phyloP scores from a whole-genome alignment of 2,888 invertebrate genomes.

The Ctena decussata region DNA sequence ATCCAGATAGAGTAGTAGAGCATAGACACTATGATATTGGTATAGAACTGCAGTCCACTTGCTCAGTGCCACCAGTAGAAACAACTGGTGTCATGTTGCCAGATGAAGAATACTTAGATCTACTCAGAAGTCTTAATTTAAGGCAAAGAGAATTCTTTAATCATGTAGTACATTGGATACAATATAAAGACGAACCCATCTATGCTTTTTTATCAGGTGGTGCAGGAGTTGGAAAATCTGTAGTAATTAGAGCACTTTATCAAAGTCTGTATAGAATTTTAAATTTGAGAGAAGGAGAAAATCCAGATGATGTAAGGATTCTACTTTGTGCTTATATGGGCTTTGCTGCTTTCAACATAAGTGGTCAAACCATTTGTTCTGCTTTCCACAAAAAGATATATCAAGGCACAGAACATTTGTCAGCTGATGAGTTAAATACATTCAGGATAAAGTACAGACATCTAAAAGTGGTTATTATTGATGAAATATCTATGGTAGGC shows the following conservation, averaged over 20 bases:
- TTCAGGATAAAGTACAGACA: conserved; percentile 1
- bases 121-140: no score
- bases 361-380: not conserved
- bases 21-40: no score
- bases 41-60: no score
- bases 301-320: conserved; percentile 11
- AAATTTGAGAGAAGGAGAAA: conserved; percentile 18
- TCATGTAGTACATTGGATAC: no score
- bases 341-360: not conserved
- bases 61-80: no score
- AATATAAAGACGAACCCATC: no score
- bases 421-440: not conserved
- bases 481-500: not conserved
- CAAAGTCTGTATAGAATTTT: conserved; percentile 5
- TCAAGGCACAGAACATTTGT: not conserved
- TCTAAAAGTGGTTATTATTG: not conserved
- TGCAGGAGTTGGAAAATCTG: no score
- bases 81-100: no score
- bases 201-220: no score
- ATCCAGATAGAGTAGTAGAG: no score
- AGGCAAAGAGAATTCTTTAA: no score
- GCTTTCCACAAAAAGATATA: not conserved
- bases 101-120: no score
- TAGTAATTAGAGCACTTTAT: conserved; percentile 8
- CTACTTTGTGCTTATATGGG: conserved; percentile 13